A percentile compares a stretch with the other conserved stretches of the same genome.
These are phyloP conservation scores for Sardinella longiceps DNA, from an alignment of 2,797 vertebrate genomes.

Conservation along the genomic window DNA sequence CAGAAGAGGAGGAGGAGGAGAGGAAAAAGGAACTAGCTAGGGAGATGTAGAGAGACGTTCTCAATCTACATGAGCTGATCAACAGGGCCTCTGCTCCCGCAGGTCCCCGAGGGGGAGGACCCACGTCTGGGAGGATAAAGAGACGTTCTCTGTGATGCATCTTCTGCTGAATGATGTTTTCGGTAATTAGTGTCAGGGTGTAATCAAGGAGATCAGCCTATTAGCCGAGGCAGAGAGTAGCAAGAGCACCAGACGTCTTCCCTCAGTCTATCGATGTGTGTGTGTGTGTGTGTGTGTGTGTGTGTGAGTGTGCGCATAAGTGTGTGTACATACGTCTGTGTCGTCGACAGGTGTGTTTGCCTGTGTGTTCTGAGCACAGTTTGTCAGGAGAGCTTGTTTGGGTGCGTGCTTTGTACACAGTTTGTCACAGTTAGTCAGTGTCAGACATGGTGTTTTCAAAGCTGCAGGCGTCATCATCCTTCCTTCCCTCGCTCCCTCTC, in stretches of 20 bases:
- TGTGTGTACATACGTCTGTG: conserved; percentile 28
- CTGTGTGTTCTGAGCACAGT: conserved; percentile 10
- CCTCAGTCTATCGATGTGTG: conserved; percentile 32
- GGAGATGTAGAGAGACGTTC: neutral
- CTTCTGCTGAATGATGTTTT: conserved; percentile 25
- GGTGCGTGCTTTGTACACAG: conserved; percentile 33
- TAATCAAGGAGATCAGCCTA: conserved; percentile 41
- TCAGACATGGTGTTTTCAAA: conserved; percentile 67
- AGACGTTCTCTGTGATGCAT: conserved; percentile 46
- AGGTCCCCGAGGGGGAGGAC: neutral
- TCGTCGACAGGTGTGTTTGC: conserved; percentile 41
- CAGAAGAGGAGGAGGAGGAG: conserved; percentile 16
- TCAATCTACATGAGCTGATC: neutral
- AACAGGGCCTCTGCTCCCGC: neutral
- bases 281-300: neutral
- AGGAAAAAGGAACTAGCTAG: neutral
- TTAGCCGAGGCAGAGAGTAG: conserved; percentile 43
- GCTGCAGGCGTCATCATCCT: conserved; percentile 52
- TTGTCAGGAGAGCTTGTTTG: conserved; percentile 22
- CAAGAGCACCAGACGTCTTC: neutral
- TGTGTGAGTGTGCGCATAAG: neutral
- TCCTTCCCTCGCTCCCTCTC: conserved; percentile 24
- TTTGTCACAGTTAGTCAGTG: conserved; percentile 51
- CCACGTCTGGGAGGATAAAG: neutral
- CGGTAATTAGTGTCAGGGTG: conserved; percentile 53